Evolutionary conservation across 2,797 vertebrate genomes (phyloP).

Genomic region (Channallabes apus): DNA sequence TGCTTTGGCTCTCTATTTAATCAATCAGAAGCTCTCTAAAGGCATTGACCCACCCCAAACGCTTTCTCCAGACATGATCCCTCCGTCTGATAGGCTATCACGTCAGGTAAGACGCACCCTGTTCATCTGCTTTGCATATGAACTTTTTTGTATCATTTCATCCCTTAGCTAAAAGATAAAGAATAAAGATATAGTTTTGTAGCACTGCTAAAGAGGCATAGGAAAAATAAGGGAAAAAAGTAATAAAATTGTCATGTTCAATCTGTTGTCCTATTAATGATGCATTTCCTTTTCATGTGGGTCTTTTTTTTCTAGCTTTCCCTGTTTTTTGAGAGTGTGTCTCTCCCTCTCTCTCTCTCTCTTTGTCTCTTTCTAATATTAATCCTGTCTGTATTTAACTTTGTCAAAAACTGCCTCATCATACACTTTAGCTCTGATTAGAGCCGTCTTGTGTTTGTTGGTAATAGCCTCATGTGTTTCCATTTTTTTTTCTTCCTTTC

Average conservation of each 20-base stretch:
- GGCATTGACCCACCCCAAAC: slow-evolving; percentile 90
- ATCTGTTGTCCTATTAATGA: background rate
- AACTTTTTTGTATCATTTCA: background rate
- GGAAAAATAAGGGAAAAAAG: background rate
- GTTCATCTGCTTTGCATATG: background rate
- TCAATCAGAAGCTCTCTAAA: slow-evolving; percentile 91
- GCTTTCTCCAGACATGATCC: slow-evolving; percentile 92
- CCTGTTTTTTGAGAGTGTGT: slow-evolving; percentile 34
- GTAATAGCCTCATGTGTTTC: slow-evolving; percentile 4
- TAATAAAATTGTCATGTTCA: background rate
- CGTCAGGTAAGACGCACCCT: slow-evolving; percentile 67
- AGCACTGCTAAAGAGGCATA: background rate
- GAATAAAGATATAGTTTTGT: background rate
- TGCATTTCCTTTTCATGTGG: background rate
- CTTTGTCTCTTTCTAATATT: background rate
- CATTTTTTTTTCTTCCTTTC: slow-evolving; percentile 16
- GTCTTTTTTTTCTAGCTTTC: background rate
- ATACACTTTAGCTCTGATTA: background rate
- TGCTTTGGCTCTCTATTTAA: slow-evolving; percentile 93
- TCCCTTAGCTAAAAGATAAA: background rate
- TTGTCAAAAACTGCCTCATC: background rate
- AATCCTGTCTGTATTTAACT: background rate
- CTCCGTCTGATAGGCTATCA: slow-evolving; percentile 85
- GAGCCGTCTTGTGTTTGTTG: background rate
- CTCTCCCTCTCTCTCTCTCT: background rate